Conservation (phyloP, 2,888 invertebrate species). For the Drosophila multiciliata region DNA sequence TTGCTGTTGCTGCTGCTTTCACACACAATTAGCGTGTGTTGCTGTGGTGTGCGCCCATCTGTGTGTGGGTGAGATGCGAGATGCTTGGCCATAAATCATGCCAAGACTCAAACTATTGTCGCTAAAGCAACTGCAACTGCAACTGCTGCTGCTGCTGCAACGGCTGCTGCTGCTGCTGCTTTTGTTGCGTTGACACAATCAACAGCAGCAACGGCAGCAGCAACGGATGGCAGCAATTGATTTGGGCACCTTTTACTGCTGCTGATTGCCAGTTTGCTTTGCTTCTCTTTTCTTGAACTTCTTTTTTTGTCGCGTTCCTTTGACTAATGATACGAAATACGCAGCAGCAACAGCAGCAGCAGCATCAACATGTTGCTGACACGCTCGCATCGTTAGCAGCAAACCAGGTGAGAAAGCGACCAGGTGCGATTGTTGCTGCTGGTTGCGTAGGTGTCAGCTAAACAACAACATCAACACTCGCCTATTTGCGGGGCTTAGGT, state of each 20-base stretch:
- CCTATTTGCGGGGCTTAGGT: constrained; percentile 31
- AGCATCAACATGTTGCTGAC: constrained; percentile 64
- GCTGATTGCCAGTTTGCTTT: constrained; percentile 68
- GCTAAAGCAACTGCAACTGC: constrained; percentile 18
- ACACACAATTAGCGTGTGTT: constrained; percentile 73
- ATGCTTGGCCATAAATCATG: constrained; percentile 75
- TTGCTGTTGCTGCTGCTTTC: constrained; percentile 54
- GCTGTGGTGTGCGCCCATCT: constrained; percentile 33
- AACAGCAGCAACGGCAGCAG: constrained; percentile 37
- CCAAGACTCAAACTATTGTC: constrained; percentile 65
- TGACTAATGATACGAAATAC: constrained; percentile 80
- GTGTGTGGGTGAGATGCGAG: constrained; percentile 57
- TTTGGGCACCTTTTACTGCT: constrained; percentile 78
- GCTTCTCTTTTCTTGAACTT: constrained; percentile 12
- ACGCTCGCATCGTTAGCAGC: constrained; percentile 79
- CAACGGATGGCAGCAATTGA: constrained; percentile 73
- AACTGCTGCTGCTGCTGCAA: constrained; percentile 1
- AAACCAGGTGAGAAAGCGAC: constrained; percentile 33
- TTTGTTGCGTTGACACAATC: constrained; percentile 49
- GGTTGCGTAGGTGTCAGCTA: constrained; percentile 59
- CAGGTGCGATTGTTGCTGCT: constrained; percentile 44
- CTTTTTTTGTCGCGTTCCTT: constrained; percentile 51
- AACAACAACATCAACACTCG: constrained; percentile 42
- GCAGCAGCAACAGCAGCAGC: constrained; percentile 44
- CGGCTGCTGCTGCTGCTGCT: constrained; percentile 3